Conservation (phyloP, 1,140 invertebrate genomes). For the Scaptomyza montana region DNA sequence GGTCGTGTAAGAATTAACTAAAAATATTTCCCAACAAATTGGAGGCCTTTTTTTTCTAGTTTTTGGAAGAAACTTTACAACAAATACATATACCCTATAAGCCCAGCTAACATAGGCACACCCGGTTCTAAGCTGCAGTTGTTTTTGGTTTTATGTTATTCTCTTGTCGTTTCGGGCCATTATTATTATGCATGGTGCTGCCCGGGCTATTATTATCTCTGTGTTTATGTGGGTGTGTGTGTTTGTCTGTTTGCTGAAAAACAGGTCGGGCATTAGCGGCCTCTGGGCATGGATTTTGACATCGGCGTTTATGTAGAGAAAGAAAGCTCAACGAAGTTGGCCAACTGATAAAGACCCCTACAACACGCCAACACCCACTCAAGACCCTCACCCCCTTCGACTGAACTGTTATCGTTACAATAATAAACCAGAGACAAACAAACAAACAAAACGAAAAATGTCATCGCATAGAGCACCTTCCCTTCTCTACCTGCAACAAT, state of each 20-base stretch:
- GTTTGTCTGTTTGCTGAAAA: conserved; percentile 10
- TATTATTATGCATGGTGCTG: conserved; percentile 31
- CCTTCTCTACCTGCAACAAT: neutral
- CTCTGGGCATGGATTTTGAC: conserved; percentile 7
- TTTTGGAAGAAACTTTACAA: too few species aligned
- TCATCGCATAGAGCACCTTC: too few species aligned
- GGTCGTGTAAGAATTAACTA: too few species aligned
- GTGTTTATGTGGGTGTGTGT: conserved; percentile 7
- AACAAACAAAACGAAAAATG: neutral
- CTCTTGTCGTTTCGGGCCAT: conserved; percentile 17
- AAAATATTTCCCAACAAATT: neutral
- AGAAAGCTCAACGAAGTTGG: neutral
- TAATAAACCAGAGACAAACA: conserved; percentile 39
- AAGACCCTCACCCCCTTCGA: neutral
- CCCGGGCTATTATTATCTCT: conserved; percentile 8
- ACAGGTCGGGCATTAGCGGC: conserved; percentile 21
- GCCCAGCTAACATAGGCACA: neutral
- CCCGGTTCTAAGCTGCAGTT: conserved; percentile 28
- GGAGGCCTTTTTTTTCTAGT: too few species aligned
- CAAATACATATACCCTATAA: neutral
- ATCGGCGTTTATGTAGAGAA: too few species aligned
- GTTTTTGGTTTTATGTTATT: conserved; percentile 23
- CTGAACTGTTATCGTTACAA: conserved; percentile 31
- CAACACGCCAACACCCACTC: neutral
- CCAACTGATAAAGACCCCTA: conserved; percentile 17